Percentiles rank a stretch among this genome's conserved stretches.
Conservation (phyloP, 2,113 vertebrate genomes). For the Colius striatus region DNA sequence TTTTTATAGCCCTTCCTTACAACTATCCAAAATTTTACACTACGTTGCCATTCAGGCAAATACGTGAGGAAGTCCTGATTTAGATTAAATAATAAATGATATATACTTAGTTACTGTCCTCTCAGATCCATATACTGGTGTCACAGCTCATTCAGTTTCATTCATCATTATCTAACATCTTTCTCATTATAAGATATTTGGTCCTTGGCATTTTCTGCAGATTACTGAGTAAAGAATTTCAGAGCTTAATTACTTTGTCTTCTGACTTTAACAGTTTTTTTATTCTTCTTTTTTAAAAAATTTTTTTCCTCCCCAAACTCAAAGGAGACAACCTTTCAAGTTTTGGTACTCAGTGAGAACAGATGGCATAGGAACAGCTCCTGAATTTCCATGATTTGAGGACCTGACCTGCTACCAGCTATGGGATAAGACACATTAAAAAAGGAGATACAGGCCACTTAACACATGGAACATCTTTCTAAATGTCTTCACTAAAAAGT, state of each 20-base stretch:
- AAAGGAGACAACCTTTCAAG: neutral
- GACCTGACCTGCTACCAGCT: neutral
- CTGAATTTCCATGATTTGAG: neutral
- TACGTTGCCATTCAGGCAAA: neutral
- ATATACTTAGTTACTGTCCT: neutral
- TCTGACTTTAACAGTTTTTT: neutral
- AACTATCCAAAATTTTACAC: neutral
- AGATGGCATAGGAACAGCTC: neutral
- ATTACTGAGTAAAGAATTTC: neutral
- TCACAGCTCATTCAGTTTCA: neutral
- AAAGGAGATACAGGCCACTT: neutral
- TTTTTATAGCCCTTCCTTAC: neutral
- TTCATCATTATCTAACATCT: neutral
- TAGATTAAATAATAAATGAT: neutral
- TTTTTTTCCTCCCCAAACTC: neutral
- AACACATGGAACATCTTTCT: neutral
- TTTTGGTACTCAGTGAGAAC: neutral
- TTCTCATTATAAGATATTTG: neutral
- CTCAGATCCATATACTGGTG: neutral
- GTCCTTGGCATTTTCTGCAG: neutral
- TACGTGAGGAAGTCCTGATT: neutral
- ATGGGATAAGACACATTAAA: neutral
- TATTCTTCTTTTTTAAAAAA: fast-evolving
- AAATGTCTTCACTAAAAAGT: neutral
- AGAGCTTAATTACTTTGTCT: neutral